Percentiles rank a stretch among this genome's conserved stretches.
phyloP scores from a whole-genome alignment of 2,888 invertebrate species.

The Agonum fuliginosum region DNA sequence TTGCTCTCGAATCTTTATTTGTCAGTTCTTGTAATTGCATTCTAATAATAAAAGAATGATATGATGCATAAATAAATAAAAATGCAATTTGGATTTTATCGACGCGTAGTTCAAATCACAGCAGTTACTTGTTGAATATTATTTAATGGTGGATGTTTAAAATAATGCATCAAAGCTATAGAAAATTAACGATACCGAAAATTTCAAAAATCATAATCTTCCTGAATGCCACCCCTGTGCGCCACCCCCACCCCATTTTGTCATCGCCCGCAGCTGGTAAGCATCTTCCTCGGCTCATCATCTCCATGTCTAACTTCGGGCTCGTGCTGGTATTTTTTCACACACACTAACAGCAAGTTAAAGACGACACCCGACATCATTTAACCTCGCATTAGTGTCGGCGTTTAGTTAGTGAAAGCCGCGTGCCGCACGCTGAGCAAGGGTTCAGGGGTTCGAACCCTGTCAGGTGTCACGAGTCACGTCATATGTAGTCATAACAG shows the following conservation, averaged over 20 bases:
- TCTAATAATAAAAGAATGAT: too few species aligned
- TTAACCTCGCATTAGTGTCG: conserved; percentile 59
- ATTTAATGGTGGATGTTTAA: too few species aligned
- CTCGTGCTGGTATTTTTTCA: conserved; percentile 50
- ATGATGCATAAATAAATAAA: too few species aligned
- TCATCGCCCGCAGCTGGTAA: conserved; percentile 44
- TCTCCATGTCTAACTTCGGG: conserved; percentile 32
- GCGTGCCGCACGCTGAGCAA: conserved; percentile 14
- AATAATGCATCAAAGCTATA: too few species aligned
- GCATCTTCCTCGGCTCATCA: conserved; percentile 41
- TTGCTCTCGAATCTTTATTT: too few species aligned
- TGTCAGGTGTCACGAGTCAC: conserved; percentile 29
- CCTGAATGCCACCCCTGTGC: background rate
- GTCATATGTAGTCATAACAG: conserved; percentile 38
- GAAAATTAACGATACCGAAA: too few species aligned
- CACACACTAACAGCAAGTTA: background rate
- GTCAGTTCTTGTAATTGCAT: too few species aligned
- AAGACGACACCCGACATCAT: too few species aligned
- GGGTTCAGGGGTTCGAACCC: conserved; percentile 25
- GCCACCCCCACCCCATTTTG: background rate
- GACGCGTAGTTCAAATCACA: too few species aligned
- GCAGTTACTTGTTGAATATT: too few species aligned
- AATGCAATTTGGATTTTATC: too few species aligned
- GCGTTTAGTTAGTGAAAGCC: conserved; percentile 41
- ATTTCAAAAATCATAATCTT: background rate